Percentiles rank a stretch among this genome's conserved stretches.
Evolutionary conservation across 2,113 vertebrate genomes (phyloP).

Genomic region (Gallinago paraguaiae): DNA sequence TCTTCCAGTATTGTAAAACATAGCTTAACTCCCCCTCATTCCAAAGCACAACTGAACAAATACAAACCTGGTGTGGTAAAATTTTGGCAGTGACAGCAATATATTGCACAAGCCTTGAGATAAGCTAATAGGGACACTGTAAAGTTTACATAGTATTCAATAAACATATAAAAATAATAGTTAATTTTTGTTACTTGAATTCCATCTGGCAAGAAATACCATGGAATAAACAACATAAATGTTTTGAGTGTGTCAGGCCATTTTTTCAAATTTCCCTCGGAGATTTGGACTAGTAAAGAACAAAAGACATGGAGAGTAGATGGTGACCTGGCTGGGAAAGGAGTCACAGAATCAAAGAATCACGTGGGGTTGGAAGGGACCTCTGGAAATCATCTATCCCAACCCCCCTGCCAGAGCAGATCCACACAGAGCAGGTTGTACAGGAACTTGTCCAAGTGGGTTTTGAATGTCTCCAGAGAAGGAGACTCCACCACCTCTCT

Average conservation of each 20-base stretch:
- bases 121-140: not conserved
- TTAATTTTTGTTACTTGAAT: not conserved
- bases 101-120: not conserved
- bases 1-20: not conserved
- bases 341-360: not conserved
- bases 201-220: not conserved
- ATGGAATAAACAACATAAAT: not conserved
- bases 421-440: too few relatives aligned
- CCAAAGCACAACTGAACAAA: not conserved
- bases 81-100: not conserved
- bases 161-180: not conserved
- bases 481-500: too few relatives aligned
- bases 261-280: not conserved
- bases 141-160: not conserved
- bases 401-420: too few relatives aligned
- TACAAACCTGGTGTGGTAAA: not conserved
- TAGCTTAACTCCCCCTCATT: not conserved
- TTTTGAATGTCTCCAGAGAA: too few relatives aligned
- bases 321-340: not conserved
- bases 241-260: not conserved
- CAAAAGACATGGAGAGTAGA: not conserved
- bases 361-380: too few relatives aligned
- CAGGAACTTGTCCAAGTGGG: too few relatives aligned
- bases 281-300: not conserved
- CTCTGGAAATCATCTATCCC: too few relatives aligned